phyloP scores from a whole-genome alignment of 2,797 vertebrate species.

The Uromys caudimaculatus region DNA sequence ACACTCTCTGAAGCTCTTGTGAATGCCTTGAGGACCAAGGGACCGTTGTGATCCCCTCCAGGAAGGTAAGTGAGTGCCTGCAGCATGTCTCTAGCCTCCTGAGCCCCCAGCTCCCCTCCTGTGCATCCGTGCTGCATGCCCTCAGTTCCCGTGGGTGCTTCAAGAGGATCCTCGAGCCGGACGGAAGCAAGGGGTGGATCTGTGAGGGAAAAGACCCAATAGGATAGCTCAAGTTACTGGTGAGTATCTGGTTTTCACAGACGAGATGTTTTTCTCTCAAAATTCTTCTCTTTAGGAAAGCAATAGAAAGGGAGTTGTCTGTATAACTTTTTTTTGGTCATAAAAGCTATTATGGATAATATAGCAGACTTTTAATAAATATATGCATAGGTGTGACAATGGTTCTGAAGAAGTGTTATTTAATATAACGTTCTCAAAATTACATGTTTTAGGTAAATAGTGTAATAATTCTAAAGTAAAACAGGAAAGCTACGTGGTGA shows the following conservation, averaged over 20 bases:
- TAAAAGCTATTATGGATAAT: constrained; percentile 33
- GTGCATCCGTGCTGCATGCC: constrained; percentile 81
- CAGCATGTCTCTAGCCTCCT: constrained; percentile 84
- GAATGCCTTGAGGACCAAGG: constrained; percentile 84
- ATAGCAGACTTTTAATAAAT: constrained; percentile 16
- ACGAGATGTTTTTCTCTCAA: constrained; percentile 61
- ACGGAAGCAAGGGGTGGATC: constrained; percentile 84
- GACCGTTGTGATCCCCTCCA: constrained; percentile 87
- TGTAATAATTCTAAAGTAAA: constrained; percentile 30
- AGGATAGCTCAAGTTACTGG: constrained; percentile 84
- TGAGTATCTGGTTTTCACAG: constrained; percentile 77
- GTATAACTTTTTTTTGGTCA: constrained; percentile 36
- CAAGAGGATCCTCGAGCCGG: constrained; percentile 76
- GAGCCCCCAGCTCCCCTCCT: constrained; percentile 77
- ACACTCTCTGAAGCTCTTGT: constrained; percentile 83
- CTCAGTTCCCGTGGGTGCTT: constrained; percentile 79
- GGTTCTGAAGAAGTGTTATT: constrained; percentile 42
- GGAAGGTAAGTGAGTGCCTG: constrained; percentile 87
- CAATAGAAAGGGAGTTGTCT: constrained; percentile 51
- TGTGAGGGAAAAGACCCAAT: constrained; percentile 85
- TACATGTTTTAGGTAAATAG: constrained; percentile 49
- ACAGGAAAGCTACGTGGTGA: constrained; percentile 9
- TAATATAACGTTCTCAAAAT: constrained; percentile 23
- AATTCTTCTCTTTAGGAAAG: constrained; percentile 65
- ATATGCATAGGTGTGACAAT: constrained; percentile 21